phyloP scores from a whole-genome alignment of 2,113 vertebrate genomes.

The Xenopus borealis region DNA sequence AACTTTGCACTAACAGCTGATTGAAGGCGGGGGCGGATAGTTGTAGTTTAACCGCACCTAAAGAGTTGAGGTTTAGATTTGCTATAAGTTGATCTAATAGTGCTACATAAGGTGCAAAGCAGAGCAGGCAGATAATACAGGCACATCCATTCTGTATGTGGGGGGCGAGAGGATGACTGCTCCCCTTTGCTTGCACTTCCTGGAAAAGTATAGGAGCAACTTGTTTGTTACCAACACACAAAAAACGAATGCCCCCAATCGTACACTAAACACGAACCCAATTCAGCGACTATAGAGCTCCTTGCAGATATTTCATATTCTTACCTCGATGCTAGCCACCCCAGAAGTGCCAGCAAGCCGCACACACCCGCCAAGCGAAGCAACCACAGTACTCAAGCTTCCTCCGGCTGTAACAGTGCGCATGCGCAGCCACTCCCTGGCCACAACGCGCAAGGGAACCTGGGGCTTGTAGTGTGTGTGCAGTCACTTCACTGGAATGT shows the following conservation, averaged over 20 bases:
- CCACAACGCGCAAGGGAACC: neutral
- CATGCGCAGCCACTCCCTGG: constrained; percentile 34
- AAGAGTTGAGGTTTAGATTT: no score
- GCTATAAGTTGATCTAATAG: no score
- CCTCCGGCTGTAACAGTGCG: neutral
- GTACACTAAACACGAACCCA: neutral
- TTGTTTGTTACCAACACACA: no score
- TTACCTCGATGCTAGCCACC: neutral
- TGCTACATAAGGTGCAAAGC: no score
- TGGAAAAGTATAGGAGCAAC: no score
- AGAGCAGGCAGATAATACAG: no score
- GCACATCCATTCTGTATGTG: no score
- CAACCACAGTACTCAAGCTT: neutral
- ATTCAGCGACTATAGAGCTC: neutral
- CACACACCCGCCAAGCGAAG: constrained; percentile 10
- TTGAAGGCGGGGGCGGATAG: no score
- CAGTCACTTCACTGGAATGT: constrained; percentile 17
- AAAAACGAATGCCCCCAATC: neutral
- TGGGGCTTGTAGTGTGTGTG: constrained; percentile 29
- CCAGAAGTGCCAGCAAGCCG: constrained; percentile 23
- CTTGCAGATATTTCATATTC: neutral
- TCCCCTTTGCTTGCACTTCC: no score
- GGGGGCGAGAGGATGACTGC: no score
- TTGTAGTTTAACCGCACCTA: no score
- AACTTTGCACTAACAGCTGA: no score